A percentile compares a stretch with the other conserved stretches of the same genome.
phyloP scores from a whole-genome alignment of 2,888 invertebrate species.

The Tigriopus californicus region DNA sequence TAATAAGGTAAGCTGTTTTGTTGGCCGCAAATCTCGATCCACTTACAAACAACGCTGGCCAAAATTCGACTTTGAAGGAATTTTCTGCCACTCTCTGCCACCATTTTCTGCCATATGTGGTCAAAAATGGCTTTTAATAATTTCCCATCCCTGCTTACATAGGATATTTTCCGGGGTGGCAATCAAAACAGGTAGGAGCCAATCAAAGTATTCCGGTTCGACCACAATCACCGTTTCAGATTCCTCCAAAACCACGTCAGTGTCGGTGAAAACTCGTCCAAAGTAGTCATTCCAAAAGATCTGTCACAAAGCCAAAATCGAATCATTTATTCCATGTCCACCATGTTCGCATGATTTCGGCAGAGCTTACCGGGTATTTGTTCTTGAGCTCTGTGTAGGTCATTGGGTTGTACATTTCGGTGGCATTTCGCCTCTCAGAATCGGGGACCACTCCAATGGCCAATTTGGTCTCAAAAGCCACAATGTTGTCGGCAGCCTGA shows the following conservation, averaged over 20 bases:
- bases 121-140: background rate
- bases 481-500: background rate
- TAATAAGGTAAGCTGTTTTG: too few species aligned
- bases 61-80: too few species aligned
- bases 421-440: constrained; percentile 6
- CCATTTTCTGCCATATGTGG: background rate
- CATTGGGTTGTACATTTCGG: constrained; percentile 8
- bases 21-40: too few species aligned
- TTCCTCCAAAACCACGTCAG: background rate
- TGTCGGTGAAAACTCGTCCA: background rate
- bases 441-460: background rate
- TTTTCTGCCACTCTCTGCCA: too few species aligned
- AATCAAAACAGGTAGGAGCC: background rate
- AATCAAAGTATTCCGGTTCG: constrained; percentile 1
- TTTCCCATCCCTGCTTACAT: too few species aligned
- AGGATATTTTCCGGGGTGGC: background rate
- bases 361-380: background rate
- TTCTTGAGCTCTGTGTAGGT: background rate
- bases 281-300: background rate
- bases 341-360: too few species aligned
- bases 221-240: constrained; percentile 10
- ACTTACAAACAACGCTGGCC: too few species aligned
- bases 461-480: background rate
- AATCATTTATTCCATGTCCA: background rate
- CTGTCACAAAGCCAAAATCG: background rate